Evolutionary conservation across 1,140 invertebrate genomes (phyloP).

Genomic region (Papilio dardanus): DNA sequence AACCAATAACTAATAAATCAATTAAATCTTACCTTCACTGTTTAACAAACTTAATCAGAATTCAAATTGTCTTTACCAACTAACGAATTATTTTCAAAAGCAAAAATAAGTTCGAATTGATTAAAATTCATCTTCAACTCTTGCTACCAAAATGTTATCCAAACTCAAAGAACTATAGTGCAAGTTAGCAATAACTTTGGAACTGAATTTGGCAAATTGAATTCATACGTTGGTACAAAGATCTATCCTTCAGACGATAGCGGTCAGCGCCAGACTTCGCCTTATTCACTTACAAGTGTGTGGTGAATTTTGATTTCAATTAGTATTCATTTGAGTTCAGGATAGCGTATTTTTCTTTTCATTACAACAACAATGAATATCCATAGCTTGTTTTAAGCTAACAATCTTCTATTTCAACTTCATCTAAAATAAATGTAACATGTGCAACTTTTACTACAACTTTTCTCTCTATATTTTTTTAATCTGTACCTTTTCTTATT

Average conservation of each 20-base stretch:
- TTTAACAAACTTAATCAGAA: too few relatives aligned
- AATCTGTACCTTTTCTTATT: too few relatives aligned
- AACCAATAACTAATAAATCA: too few relatives aligned
- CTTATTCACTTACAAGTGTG: constrained; percentile 56
- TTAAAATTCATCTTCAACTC: constrained; percentile 31
- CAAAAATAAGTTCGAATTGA: neutral
- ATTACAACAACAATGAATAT: constrained; percentile 6
- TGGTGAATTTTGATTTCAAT: constrained; percentile 59
- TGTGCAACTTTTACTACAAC: neutral
- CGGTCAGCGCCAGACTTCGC: constrained; percentile 42
- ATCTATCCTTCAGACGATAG: constrained; percentile 40
- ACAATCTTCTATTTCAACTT: constrained; percentile 1
- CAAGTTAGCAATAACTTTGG: constrained; percentile 39
- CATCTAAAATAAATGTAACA: neutral
- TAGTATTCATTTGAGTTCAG: constrained; percentile 45
- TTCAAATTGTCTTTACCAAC: neutral
- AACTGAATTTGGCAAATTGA: constrained; percentile 45
- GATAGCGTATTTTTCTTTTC: constrained; percentile 27
- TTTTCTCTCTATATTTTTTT: too few relatives aligned
- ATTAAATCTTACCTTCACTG: neutral
- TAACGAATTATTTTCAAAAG: neutral
- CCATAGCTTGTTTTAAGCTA: neutral
- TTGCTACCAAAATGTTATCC: constrained; percentile 25
- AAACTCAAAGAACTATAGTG: constrained; percentile 35
- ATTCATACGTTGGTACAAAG: constrained; percentile 44